phyloP scores from a whole-genome alignment of 1,140 invertebrate species.

The Ylistrum balloti region DNA sequence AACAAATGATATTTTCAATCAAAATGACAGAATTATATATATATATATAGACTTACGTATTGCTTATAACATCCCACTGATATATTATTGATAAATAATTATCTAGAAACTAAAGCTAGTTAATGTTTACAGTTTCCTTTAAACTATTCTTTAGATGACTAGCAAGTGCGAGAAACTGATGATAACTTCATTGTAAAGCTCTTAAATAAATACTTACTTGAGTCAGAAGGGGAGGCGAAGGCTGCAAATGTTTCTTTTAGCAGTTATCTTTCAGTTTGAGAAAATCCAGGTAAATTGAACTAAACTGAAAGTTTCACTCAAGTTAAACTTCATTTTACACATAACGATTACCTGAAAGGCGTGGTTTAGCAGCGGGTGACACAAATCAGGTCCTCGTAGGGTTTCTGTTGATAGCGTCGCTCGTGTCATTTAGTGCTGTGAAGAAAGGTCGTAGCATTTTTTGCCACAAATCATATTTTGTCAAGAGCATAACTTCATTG shows the following conservation, averaged over 20 bases:
- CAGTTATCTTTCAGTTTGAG: neutral
- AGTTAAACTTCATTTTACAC: neutral
- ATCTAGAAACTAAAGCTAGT: no score
- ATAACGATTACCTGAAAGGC: neutral
- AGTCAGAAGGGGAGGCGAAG: neutral
- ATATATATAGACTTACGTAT: no score
- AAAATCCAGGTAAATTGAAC: constrained; percentile 23
- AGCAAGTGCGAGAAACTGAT: no score
- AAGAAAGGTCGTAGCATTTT: neutral
- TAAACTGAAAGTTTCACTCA: neutral
- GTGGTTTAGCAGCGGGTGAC: neutral
- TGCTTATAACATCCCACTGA: no score
- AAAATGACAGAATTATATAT: no score
- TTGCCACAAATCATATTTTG: neutral
- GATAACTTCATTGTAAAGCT: no score
- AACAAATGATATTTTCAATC: no score
- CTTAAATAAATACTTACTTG: neutral
- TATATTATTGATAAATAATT: no score
- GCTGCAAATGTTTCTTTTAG: neutral
- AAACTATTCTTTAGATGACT: no score
- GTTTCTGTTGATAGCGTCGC: neutral
- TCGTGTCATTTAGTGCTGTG: neutral
- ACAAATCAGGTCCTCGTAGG: neutral
- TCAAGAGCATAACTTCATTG: neutral
- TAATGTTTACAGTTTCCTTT: no score